Evolutionary conservation across 2,888 invertebrate genomes (phyloP).

Genomic region (Sisyra terminalis): DNA sequence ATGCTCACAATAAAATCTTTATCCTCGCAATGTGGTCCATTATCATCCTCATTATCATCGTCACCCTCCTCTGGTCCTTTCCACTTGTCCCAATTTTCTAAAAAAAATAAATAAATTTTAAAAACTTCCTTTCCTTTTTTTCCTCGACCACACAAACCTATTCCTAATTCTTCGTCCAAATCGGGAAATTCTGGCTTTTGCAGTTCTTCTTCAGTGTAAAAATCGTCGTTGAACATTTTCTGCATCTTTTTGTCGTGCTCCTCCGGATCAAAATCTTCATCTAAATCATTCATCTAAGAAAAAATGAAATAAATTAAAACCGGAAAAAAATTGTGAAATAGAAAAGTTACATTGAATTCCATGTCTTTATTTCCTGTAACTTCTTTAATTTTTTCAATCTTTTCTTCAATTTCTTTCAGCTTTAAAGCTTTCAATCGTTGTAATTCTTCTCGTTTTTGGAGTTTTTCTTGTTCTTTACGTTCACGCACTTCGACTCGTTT

Average conservation of each 20-base stretch:
- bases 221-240: constrained; percentile 71
- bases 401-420: constrained; percentile 76
- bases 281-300: constrained; percentile 58
- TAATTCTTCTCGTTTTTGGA: constrained; percentile 72
- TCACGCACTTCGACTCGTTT: constrained; percentile 60
- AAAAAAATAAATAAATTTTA: constrained; percentile 14
- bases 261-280: constrained; percentile 81
- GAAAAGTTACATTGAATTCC: constrained; percentile 35
- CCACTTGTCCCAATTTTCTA: constrained; percentile 55
- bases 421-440: constrained; percentile 74
- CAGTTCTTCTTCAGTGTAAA: constrained; percentile 55
- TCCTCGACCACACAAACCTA: too few relatives aligned
- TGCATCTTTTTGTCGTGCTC: constrained; percentile 78
- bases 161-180: constrained; percentile 54
- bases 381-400: constrained; percentile 69
- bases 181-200: constrained; percentile 77
- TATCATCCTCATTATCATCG: constrained; percentile 17
- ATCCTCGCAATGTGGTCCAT: constrained; percentile 55
- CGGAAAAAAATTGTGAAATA: constrained; percentile 2
- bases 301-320: constrained; percentile 3
- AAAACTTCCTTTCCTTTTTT: neutral
- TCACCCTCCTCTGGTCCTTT: constrained; percentile 26
- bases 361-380: constrained; percentile 70
- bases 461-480: constrained; percentile 62
- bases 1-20: constrained; percentile 55